These are phyloP conservation scores for Daubentonia madagascariensis DNA, from an alignment of 2,113 vertebrate species.

Conservation along the genomic window DNA sequence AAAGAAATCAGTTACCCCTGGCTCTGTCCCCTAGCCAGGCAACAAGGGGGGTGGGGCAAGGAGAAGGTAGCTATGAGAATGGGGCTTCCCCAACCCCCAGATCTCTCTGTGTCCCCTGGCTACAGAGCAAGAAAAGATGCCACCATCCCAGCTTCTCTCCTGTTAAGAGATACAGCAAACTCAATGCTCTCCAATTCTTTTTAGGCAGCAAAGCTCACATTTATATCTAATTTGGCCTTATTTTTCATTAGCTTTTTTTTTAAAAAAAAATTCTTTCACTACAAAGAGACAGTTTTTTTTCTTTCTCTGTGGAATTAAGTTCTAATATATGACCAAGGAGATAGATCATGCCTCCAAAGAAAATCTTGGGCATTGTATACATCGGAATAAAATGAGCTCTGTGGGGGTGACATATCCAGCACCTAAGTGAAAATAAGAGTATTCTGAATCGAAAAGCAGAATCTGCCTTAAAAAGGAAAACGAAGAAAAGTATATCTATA, in stretches of 20 bases:
- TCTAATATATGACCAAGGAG: background rate
- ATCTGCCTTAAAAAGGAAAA: background rate
- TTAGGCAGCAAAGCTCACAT: background rate
- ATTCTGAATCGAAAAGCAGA: background rate
- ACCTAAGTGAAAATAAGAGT: background rate
- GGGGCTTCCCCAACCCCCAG: accelerated
- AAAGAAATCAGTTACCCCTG: background rate
- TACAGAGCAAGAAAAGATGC: background rate
- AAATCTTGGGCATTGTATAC: background rate
- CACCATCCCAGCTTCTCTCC: background rate
- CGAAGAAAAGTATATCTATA: background rate
- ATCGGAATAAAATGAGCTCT: background rate
- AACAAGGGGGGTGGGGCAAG: background rate
- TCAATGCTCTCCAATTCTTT: background rate
- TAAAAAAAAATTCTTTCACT: background rate
- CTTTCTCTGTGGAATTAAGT: background rate
- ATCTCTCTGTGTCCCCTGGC: background rate
- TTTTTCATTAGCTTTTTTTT: background rate
- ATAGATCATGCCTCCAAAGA: background rate
- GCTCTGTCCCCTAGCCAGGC: background rate
- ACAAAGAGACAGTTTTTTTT: background rate
- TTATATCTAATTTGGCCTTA: background rate
- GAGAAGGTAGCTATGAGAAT: background rate
- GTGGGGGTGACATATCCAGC: no score
- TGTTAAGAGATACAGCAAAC: background rate